Base-by-base conservation (phyloP, 2,797 vertebrate species). In the Chloroceryle amazona region DNA sequence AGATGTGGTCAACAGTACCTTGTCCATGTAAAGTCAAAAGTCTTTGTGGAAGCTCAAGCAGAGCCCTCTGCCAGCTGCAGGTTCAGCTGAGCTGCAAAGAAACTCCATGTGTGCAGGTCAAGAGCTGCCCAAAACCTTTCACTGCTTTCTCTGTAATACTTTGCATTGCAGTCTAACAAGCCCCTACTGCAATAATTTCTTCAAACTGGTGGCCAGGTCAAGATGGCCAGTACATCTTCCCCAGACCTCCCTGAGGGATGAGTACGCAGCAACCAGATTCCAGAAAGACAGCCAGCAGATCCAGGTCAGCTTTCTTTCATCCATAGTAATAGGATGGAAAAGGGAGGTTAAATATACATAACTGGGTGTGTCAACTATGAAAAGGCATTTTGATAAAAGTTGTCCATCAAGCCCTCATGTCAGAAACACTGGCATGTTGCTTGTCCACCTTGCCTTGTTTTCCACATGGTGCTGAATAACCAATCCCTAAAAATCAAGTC, bases 341-440 rank as follows among this genome's bases (percentile, higher is more conserved):
- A 74, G 9, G 25, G 23, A 82, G 4, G 2, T 37, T 57, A 78
- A 88, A 83, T 63, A 15, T 1, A 26, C 0, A 0, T 35, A 54
- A 58, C 33, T 49, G 23, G 49, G 3, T 6, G 6, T 23, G 13
- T 51, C 33, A 52, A 46, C 25, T 61, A n/a, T 16, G 20, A 52
- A 67, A 89, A 47, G 22, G 5, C 2, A 7, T 71, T 85, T 83
- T 61, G 11, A 8, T 74, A 22, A n/a, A 89, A 82, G 8, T 13
- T 0, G 0, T 67, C 20, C 26, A 35, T 61, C 55, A 25, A 20
- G 15, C 4, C 16, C 60, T 57, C 41, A 13, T 41, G 28, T n/a
- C 39, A 51, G 42, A 65, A 54, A 39, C 26, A 4, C 37, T 57
- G 7, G 13, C 9, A 47, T 62, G 23, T 54, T 25, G 2, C 4